These are phyloP conservation scores for Mastomys coucha DNA, from an alignment of 2,113 vertebrate species.

Conservation along the genomic window DNA sequence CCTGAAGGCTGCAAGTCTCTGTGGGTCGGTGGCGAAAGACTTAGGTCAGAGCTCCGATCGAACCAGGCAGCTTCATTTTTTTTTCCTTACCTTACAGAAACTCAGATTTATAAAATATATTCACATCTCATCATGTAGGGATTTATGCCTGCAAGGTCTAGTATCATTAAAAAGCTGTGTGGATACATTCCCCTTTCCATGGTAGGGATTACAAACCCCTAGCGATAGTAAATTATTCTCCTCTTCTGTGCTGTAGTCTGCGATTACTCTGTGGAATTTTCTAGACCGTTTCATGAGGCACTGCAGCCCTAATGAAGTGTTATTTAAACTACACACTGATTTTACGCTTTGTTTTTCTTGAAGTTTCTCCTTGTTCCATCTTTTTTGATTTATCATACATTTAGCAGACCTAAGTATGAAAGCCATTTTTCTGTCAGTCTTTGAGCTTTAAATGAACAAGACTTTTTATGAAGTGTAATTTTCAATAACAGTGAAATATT, in stretches of 20 bases:
- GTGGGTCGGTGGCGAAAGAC: not conserved
- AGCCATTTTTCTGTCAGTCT: constrained; percentile 79
- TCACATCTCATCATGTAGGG: constrained; percentile 71
- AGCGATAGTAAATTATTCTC: constrained; percentile 79
- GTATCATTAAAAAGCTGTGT: constrained; percentile 84
- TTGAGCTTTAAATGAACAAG: constrained; percentile 73
- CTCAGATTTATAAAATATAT: constrained; percentile 78
- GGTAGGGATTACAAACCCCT: constrained; percentile 65
- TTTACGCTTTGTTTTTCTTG: constrained; percentile 78
- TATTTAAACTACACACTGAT: constrained; percentile 75
- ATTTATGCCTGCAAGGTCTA: constrained; percentile 83
- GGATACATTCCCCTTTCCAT: constrained; percentile 74
- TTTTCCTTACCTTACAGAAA: constrained; percentile 65
- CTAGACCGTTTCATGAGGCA: constrained; percentile 58
- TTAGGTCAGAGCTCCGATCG: not conserved
- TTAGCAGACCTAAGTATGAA: constrained; percentile 75
- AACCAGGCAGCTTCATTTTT: constrained; percentile 57
- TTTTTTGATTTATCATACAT: constrained; percentile 78
- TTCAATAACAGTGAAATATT: constrained; percentile 82
- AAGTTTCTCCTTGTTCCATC: constrained; percentile 78
- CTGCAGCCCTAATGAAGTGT: constrained; percentile 75
- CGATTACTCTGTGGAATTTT: constrained; percentile 72
- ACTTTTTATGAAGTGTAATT: constrained; percentile 83
- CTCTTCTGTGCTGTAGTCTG: constrained; percentile 18
- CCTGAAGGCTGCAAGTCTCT: not conserved